Base-by-base conservation (phyloP, 2,113 vertebrate genomes). In the Oreochromis aureus region DNA sequence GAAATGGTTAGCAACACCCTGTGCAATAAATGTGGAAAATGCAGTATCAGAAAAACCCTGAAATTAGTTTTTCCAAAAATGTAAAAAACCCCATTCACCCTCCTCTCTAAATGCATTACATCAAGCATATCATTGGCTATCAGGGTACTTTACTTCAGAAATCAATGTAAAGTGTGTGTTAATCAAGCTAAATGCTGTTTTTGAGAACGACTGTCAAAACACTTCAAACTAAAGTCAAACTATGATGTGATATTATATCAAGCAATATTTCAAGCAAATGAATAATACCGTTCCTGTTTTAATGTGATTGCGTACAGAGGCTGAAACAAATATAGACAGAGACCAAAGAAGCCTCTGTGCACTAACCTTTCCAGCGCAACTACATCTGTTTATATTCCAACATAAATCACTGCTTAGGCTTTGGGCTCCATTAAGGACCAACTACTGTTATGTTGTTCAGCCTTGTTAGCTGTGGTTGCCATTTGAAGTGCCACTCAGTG, bases 391-490 rank as follows among this genome's bases (percentile, higher is more conserved):
- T 80, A 89, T 3, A 18, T 82, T 89, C 89, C 5, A 80, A 86
- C 55, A 88, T 73, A 80, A 90, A 73, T 59, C 48, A 48, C 48
- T 44, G 24, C 51, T 91, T 73, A 54, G 34, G 39, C 80, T 84
- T 55, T 81, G 10, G 12, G 85, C 46, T 89, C 73, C 89, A 85
- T 89, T 88, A 83, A 86, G 41, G 83, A 79, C 53, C 82, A 80
- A 84, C 82, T 44, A 3, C 41, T 79, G 87, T 84, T 84, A 54
- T 82, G 81, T 63, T 87, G 79, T 86, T 86, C 83, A 87, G 73
- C 56, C 89, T 89, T 87, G 84, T 94, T 92, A 91, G 85, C 71
- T 58, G 12, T 22, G 81, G 83, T 86, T 89, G 84, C 87, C 22
- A 86, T 92, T 83, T 92, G n/a, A 89, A 91, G 71, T 83, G 80